Percentiles rank a stretch among this genome's conserved stretches.
Evolutionary conservation across 1,140 invertebrate genomes (phyloP).

Genomic region (Drosophila melanica): DNA sequence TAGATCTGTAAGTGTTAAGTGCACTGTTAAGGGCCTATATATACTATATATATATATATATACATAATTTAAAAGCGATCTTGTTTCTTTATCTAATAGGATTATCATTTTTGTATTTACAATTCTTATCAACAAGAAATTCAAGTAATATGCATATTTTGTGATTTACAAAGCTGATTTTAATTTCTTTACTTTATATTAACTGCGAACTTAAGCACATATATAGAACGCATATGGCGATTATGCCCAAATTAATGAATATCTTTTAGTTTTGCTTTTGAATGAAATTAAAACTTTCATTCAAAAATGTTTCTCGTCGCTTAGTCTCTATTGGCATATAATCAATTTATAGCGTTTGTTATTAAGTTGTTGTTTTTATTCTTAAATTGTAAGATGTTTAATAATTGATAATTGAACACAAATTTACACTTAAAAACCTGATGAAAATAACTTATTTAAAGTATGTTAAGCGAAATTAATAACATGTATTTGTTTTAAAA

Average conservation of each 20-base stretch:
- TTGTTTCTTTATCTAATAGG: slow-evolving; percentile 30
- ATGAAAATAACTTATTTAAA: neutral
- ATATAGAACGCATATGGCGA: neutral
- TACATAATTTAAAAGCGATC: slow-evolving; percentile 32
- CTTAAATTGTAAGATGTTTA: neutral
- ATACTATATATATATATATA: slow-evolving; percentile 56
- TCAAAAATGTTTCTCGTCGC: neutral
- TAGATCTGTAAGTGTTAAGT: slow-evolving; percentile 88
- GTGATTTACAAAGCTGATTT: neutral
- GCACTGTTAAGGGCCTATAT: slow-evolving; percentile 72
- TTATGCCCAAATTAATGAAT: neutral
- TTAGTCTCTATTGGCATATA: slow-evolving; percentile 11
- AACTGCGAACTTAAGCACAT: slow-evolving; percentile 2
- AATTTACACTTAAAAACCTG: too few species aligned
- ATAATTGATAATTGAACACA: too few species aligned
- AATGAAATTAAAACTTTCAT: neutral
- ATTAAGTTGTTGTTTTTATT: neutral
- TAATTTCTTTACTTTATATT: slow-evolving; percentile 4
- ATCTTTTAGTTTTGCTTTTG: slow-evolving; percentile 10
- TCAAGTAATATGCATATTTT: neutral
- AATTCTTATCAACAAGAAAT: neutral
- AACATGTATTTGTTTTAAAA: slow-evolving; percentile 11
- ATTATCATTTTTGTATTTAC: slow-evolving; percentile 29
- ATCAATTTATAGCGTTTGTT: neutral
- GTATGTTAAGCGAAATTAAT: slow-evolving; percentile 17